Conservation (phyloP, 2,888 invertebrate genomes). For the Cerceris rybyensis region DNA sequence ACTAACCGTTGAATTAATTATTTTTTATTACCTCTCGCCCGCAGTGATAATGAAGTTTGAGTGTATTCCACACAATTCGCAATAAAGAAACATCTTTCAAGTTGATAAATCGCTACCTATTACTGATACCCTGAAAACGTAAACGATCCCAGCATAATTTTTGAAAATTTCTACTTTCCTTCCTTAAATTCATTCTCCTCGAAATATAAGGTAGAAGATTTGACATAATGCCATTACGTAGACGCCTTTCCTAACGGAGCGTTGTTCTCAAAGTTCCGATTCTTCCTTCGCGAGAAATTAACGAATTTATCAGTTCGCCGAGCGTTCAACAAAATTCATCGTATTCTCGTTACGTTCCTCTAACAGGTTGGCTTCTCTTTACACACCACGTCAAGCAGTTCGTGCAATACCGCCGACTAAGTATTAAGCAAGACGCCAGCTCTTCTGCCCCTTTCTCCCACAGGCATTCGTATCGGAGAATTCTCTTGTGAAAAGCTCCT, state of each 20-base stretch:
- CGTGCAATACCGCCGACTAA: constrained; percentile 37
- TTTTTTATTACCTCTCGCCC: too few species aligned
- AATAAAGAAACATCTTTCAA: too few species aligned
- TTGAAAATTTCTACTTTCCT: too few species aligned
- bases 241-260: not conserved
- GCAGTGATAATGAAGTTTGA: too few species aligned
- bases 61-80: too few species aligned
- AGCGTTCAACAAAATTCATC: constrained; percentile 23
- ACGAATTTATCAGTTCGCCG: constrained; percentile 51
- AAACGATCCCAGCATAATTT: too few species aligned
- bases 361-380: constrained; percentile 52
- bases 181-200: too few species aligned
- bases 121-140: too few species aligned
- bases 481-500: constrained; percentile 57
- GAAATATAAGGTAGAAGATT: too few species aligned
- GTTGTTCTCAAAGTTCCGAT: constrained; percentile 15
- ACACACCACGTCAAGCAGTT: constrained; percentile 16
- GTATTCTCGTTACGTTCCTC: constrained; percentile 28
- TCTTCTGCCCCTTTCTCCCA: constrained; percentile 22
- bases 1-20: too few species aligned
- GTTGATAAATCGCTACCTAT: too few species aligned
- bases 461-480: constrained; percentile 58
- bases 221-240: too few species aligned
- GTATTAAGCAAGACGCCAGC: constrained; percentile 49
- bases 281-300: constrained; percentile 41